These are phyloP conservation scores for Trichomalopsis sarcophagae DNA, from an alignment of 1,140 invertebrate species.

Conservation along the genomic window DNA sequence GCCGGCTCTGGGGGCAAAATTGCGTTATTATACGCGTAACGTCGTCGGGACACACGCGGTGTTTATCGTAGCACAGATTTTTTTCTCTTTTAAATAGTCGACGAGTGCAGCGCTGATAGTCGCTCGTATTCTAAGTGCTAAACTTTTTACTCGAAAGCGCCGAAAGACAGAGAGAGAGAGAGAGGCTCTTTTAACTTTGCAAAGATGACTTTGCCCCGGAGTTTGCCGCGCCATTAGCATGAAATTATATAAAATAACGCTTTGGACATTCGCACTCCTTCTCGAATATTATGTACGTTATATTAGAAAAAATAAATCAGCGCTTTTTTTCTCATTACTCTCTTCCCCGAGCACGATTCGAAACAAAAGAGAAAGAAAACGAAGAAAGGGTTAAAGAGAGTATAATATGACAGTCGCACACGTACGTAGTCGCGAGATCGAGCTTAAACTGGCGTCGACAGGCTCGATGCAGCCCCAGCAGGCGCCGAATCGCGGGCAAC, in stretches of 20 bases:
- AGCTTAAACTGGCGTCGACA: neutral
- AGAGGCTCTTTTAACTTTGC: neutral
- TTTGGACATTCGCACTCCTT: neutral
- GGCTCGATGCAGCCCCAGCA: conserved; percentile 57
- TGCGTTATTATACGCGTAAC: no score
- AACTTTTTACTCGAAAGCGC: conserved; percentile 16
- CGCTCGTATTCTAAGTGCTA: conserved; percentile 30
- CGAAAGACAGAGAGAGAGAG: neutral
- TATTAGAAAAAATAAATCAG: neutral
- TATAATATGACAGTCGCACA: conserved; percentile 20
- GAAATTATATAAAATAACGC: neutral
- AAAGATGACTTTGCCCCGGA: conserved; percentile 9
- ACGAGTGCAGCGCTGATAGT: conserved; percentile 11
- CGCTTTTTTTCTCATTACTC: neutral
- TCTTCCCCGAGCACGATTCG: no score
- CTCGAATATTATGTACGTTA: no score
- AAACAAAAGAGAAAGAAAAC: neutral
- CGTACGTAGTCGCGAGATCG: conserved; percentile 34
- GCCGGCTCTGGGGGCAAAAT: no score
- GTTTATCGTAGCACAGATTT: no score
- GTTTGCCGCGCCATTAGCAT: neutral
- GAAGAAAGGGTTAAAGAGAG: neutral
- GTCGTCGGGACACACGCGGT: no score
- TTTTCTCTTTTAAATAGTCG: neutral
- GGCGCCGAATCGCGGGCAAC: conserved; percentile 74